Evolutionary conservation across 2,888 invertebrate species (phyloP).

Genomic region (Sycophila texana): DNA sequence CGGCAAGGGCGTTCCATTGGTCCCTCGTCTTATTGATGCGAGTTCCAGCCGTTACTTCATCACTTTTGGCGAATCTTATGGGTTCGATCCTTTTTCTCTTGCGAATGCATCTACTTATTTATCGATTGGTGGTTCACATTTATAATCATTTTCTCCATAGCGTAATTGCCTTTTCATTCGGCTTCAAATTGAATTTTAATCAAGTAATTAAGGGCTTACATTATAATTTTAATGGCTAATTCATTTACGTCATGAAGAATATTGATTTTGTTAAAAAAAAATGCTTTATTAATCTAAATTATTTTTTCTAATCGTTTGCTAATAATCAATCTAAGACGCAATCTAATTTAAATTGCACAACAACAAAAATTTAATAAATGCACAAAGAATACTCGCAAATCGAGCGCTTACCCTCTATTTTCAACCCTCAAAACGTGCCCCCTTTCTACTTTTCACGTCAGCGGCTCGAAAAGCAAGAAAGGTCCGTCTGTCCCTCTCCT

Average conservation of each 20-base stretch:
- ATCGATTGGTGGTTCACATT: not conserved
- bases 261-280: not conserved
- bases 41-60: not conserved
- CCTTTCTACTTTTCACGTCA: conserved; percentile 16
- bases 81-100: conserved; percentile 1
- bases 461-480: not conserved
- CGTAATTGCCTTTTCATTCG: conserved; percentile 35
- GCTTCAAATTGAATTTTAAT: conserved; percentile 28
- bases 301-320: too few species aligned
- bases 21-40: conserved; percentile 51
- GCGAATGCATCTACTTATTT: conserved; percentile 15
- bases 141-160: not conserved
- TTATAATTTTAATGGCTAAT: conserved; percentile 18
- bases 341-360: too few species aligned
- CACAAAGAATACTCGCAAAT: too few species aligned
- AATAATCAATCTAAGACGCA: too few species aligned
- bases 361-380: too few species aligned
- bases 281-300: too few species aligned
- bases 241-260: conserved; percentile 10
- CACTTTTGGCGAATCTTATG: not conserved
- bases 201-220: conserved; percentile 28
- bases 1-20: conserved; percentile 58
- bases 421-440: too few species aligned
- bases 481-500: conserved; percentile 6
- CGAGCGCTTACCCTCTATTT: too few species aligned